Evolutionary conservation across 2,888 invertebrate species (phyloP).

Genomic region (Exephanes ischioxanthus): DNA sequence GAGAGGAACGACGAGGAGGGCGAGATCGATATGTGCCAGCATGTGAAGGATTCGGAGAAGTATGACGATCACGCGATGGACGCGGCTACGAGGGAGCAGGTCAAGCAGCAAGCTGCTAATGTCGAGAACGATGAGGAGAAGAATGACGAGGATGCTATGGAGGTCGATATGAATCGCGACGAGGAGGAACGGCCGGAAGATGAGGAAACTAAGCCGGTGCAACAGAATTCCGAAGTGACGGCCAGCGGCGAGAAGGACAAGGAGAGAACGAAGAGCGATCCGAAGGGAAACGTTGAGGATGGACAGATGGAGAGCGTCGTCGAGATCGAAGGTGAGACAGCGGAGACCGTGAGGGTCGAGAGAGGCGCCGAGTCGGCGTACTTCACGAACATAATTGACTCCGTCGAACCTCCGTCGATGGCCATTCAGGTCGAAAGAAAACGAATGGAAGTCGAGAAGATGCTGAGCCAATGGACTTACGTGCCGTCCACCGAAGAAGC

Average conservation of each 20-base stretch:
- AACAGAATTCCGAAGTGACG: slow-evolving; percentile 73
- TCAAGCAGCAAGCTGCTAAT: slow-evolving; percentile 88
- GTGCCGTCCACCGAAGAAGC: slow-evolving; percentile 85
- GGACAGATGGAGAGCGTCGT: slow-evolving; percentile 86
- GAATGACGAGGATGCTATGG: slow-evolving; percentile 79
- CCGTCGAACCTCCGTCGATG: slow-evolving; percentile 73
- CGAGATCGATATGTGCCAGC: slow-evolving; percentile 91
- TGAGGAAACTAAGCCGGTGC: slow-evolving; percentile 85
- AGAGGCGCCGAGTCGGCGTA: slow-evolving; percentile 91
- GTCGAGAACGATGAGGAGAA: slow-evolving; percentile 88
- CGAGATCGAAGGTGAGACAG: slow-evolving; percentile 91
- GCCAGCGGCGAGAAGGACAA: slow-evolving; percentile 80
- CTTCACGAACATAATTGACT: slow-evolving; percentile 87
- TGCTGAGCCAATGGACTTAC: slow-evolving; percentile 79
- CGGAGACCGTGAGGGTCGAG: slow-evolving; percentile 89
- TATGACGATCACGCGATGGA: slow-evolving; percentile 91
- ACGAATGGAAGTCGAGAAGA: slow-evolving; percentile 78
- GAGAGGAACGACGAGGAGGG: slow-evolving; percentile 80
- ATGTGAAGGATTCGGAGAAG: slow-evolving; percentile 92
- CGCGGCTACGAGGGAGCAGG: slow-evolving; percentile 94
- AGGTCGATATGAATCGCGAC: slow-evolving; percentile 67
- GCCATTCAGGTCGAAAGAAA: slow-evolving; percentile 70
- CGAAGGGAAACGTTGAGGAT: slow-evolving; percentile 83
- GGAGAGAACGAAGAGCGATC: slow-evolving; percentile 83
- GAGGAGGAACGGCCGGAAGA: slow-evolving; percentile 87